Conservation (phyloP, 1,140 invertebrate genomes). For the Drosophila varians region DNA sequence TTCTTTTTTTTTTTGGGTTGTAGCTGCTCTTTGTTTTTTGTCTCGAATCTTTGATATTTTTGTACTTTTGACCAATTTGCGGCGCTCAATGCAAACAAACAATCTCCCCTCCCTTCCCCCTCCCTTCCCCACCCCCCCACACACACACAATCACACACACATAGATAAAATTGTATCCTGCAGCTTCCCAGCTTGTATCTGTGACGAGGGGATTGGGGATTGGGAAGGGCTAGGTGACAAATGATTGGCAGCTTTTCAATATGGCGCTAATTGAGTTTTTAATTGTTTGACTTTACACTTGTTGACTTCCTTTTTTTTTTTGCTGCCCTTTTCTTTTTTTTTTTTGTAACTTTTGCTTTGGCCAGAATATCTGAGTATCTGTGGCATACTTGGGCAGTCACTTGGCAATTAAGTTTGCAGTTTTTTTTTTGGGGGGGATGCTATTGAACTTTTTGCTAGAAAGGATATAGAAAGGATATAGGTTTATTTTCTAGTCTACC, state of each 20-base stretch:
- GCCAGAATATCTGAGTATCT: background rate
- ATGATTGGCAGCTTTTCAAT: constrained; percentile 81
- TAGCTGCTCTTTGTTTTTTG: constrained; percentile 47
- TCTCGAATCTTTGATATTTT: constrained; percentile 75
- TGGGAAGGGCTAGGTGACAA: constrained; percentile 28
- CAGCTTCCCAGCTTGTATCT: constrained; percentile 15
- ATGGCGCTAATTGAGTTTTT: constrained; percentile 82
- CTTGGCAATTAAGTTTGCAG: background rate
- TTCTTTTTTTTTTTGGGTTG: constrained; percentile 14
- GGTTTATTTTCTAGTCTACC: too few species aligned
- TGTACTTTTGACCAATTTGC: constrained; percentile 82
- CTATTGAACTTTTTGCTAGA: too few species aligned
- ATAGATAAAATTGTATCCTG: constrained; percentile 38
- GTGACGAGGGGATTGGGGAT: background rate
- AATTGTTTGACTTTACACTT: constrained; percentile 79
- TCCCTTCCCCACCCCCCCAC: constrained; percentile 39
- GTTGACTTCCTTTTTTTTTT: constrained; percentile 47
- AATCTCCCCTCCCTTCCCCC: background rate
- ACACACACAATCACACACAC: constrained; percentile 15
- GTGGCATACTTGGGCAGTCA: background rate
- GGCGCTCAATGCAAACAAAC: constrained; percentile 76
- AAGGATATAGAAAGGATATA: too few species aligned
- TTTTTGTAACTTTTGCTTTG: background rate
- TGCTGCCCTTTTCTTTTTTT: too few species aligned
- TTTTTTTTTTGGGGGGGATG: background rate